Evolutionary conservation across 2,888 invertebrate genomes (phyloP), one percentile per base, ranked within the genome.

Genomic region (Cosmia trapezina): DNA sequence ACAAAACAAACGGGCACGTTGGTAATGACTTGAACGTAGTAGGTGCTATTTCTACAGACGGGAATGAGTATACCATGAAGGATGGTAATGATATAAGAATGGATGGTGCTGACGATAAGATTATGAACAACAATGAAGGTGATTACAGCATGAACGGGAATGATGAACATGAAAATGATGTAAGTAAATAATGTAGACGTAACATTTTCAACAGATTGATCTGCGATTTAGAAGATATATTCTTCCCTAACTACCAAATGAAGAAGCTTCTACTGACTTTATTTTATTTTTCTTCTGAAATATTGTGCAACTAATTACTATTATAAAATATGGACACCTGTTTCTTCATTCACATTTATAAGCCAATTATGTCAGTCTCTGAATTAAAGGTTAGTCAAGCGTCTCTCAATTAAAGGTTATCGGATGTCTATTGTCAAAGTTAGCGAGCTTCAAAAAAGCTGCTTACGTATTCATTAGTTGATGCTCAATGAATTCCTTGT

Each of bases 131-230:
- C 73, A 87, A 89, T 47, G 87, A 87, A 68, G 89, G 80, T 41
- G 91, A 89, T 28, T 91, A 86, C 57, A 72, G 75, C 72, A 67
- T 89, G 33, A 90, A 92, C 80, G 90, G 85, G 33, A 87, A 86
- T 70, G 89, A 88, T 61, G 87, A 88, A 53, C 86, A 85, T 41
- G 91, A 88, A 47, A 86, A 86, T 69, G 90, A 91, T 70, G 94
- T 94, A 86, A 93, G 94, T 93, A 86, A 93, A 94, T 93, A 71
- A 53, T 33, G n/a, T 69, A 54, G 12, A 12, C 49, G 17, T n/a
- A 70, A 43, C 7, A 17, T 33, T 49, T 67, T n/a, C 14, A 49
- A 60, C 19, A 57, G 45, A 51, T 49, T 9, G 11, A 5, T 22
- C 4, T 9, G 7, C 0, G 28, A 12, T 51, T 28, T 22, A 22